These are phyloP conservation scores for Galaxea fascicularis DNA, from an alignment of 92 coral and sea anemone species.

Conservation along the genomic window DNA sequence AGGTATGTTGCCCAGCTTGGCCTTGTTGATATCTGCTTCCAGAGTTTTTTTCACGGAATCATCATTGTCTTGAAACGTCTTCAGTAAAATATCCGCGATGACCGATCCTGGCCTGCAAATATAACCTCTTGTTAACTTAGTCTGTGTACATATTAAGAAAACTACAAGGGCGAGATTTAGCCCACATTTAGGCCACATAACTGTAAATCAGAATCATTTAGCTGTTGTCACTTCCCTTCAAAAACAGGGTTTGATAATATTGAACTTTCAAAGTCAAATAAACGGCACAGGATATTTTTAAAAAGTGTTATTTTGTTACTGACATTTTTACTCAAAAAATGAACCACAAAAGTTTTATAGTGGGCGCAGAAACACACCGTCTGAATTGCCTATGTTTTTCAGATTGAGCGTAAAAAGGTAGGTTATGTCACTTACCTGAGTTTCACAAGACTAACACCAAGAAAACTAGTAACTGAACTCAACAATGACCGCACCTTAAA, in stretches of 20 bases:
- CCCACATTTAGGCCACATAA: no score
- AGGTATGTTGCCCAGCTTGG: slow-evolving; percentile 61
- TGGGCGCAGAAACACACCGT: no score
- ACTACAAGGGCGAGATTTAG: neutral
- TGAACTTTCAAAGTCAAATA: no score
- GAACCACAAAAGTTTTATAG: no score
- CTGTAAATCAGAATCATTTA: no score
- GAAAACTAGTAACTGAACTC: slow-evolving; percentile 40
- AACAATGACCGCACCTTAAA: slow-evolving; percentile 23
- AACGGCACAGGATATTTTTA: no score
- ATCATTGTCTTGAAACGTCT: slow-evolving; percentile 54
- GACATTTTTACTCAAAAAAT: no score
- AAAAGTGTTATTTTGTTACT: no score
- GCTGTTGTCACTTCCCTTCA: no score
- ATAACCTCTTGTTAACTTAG: neutral
- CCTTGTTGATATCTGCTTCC: slow-evolving; percentile 48
- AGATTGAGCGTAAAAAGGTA: neutral
- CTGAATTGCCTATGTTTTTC: no score
- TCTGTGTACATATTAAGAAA: neutral
- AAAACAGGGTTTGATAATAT: no score
- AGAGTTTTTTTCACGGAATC: slow-evolving; percentile 51
- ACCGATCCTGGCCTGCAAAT: slow-evolving; percentile 70
- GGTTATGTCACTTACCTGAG: slow-evolving; percentile 33
- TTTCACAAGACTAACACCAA: slow-evolving; percentile 36
- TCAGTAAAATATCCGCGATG: slow-evolving; percentile 61